These are phyloP conservation scores for Emydura subglobosa DNA, from an alignment of 2,113 vertebrate genomes.

Conservation along the genomic window DNA sequence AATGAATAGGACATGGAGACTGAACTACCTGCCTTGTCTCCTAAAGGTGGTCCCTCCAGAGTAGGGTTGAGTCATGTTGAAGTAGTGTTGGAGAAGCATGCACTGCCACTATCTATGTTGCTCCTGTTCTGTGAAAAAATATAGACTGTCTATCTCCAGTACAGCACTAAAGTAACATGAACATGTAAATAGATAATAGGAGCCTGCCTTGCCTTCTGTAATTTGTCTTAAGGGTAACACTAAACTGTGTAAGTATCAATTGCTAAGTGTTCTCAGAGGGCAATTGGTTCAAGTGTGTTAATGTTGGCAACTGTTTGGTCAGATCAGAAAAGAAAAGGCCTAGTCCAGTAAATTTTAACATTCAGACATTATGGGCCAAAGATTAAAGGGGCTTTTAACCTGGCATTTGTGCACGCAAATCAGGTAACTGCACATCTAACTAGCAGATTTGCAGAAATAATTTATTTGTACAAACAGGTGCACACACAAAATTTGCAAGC, in stretches of 20 bases:
- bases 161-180: background rate
- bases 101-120: background rate
- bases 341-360: background rate
- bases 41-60: background rate
- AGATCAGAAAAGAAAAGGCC: background rate
- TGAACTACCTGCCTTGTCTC: background rate
- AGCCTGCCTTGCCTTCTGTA: background rate
- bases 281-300: background rate
- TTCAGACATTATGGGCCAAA: background rate
- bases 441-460: no score
- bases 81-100: background rate
- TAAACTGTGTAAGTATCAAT: background rate
- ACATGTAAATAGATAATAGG: background rate
- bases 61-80: background rate
- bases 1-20: background rate
- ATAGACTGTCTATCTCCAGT: background rate
- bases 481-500: background rate
- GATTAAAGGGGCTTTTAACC: background rate
- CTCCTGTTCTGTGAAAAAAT: background rate
- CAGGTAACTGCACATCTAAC: accelerated
- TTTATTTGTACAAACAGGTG: accelerated
- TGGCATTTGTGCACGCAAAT: background rate
- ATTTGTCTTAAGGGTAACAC: background rate
- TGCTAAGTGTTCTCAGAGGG: background rate
- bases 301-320: background rate